A percentile compares a stretch with the other conserved stretches of the same genome.
These are phyloP conservation scores for Isichthys henryi DNA, from an alignment of 2,113 vertebrate genomes.

Conservation along the genomic window DNA sequence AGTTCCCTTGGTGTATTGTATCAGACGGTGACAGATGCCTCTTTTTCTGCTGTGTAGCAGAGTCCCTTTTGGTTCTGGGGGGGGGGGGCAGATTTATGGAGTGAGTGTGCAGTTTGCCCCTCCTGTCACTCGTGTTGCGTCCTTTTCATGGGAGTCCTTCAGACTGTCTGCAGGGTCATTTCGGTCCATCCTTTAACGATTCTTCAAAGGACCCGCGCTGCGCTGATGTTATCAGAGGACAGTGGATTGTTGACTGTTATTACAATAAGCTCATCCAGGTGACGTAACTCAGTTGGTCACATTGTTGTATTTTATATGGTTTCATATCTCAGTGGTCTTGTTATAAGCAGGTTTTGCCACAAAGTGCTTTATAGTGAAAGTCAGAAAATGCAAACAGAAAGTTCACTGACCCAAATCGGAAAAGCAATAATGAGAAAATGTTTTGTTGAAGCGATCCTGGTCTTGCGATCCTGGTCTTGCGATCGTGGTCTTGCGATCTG, in stretches of 20 bases:
- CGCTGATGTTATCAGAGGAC: background rate
- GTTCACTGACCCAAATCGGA: background rate
- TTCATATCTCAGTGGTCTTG: background rate
- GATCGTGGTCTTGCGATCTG: background rate
- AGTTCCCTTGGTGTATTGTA: background rate
- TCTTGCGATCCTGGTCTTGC: background rate
- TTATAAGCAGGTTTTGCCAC: background rate
- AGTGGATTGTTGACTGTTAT: background rate
- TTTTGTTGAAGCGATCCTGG: background rate
- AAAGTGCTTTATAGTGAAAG: background rate
- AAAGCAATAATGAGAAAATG: background rate
- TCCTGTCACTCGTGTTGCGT: background rate
- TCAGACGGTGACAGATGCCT: background rate
- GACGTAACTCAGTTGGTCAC: background rate
- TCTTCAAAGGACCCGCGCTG: background rate
- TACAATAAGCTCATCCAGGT: background rate
- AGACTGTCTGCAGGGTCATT: background rate
- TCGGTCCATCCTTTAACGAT: background rate
- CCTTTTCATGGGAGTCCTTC: background rate
- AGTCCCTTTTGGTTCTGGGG: background rate
- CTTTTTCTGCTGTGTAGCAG: background rate
- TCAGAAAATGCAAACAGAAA: background rate
- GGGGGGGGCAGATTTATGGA: background rate
- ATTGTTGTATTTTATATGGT: background rate
- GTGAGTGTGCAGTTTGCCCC: background rate